These are phyloP conservation scores for Drosophila sordidula DNA, from an alignment of 2,888 invertebrate species.

Conservation along the genomic window DNA sequence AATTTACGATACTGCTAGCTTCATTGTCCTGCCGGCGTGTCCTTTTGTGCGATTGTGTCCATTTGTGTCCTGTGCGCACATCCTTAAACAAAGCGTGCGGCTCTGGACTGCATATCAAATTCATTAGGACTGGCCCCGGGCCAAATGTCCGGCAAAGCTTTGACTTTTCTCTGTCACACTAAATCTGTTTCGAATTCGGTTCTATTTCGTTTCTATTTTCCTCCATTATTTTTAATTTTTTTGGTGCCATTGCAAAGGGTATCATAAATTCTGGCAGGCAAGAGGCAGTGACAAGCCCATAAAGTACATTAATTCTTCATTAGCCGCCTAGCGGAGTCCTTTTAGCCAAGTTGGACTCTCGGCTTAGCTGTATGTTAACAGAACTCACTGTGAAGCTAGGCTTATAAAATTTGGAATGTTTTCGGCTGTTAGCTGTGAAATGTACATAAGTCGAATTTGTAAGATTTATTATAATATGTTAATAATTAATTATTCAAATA, in stretches of 20 bases:
- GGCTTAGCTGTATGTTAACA: neutral
- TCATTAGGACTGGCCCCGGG: conserved; percentile 40
- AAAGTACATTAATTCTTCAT: conserved; percentile 28
- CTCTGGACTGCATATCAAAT: conserved; percentile 64
- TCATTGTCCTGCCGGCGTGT: conserved; percentile 32
- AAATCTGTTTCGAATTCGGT: conserved; percentile 19
- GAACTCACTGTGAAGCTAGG: neutral
- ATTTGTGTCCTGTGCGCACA: conserved; percentile 18
- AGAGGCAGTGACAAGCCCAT: conserved; percentile 11
- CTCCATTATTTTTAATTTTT: too few relatives aligned
- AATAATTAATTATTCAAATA: too few relatives aligned
- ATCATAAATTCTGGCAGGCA: conserved; percentile 16
- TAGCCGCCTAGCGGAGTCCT: conserved; percentile 2
- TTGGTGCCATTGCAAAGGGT: too few relatives aligned
- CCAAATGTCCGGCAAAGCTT: conserved; percentile 43
- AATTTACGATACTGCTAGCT: conserved; percentile 64
- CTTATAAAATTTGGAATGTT: neutral
- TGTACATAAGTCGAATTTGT: too few relatives aligned
- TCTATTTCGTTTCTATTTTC: neutral
- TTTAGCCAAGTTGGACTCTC: neutral
- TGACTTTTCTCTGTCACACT: conserved; percentile 31
- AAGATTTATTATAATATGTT: too few relatives aligned
- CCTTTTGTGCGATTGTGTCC: conserved; percentile 32
- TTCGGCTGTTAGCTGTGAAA: too few relatives aligned
- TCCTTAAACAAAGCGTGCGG: conserved; percentile 54